Evolutionary conservation across 2,797 vertebrate species (phyloP).

Genomic region (Harpagifer antarcticus): DNA sequence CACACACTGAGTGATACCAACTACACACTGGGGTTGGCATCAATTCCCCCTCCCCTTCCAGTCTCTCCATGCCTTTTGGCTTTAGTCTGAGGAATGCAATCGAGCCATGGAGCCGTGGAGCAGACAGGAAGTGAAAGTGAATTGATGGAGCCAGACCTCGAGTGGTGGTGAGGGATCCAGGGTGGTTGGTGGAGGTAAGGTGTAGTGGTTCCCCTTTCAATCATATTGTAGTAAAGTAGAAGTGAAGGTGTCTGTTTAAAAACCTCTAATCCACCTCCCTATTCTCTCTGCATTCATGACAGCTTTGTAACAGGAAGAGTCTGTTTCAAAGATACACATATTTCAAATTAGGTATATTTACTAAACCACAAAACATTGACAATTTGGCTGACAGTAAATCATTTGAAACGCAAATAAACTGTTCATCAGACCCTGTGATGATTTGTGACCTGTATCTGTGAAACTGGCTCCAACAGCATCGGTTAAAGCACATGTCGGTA

Average conservation of each 20-base stretch:
- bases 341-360: background rate
- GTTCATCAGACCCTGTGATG: background rate
- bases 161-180: slow-evolving; percentile 43
- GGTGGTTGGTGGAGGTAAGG: slow-evolving; percentile 47
- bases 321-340: slow-evolving; percentile 30
- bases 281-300: background rate
- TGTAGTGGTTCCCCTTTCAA: slow-evolving; percentile 57
- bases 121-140: slow-evolving; percentile 42
- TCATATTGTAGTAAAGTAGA: slow-evolving; percentile 28
- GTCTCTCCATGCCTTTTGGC: slow-evolving; percentile 32
- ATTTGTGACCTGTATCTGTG: background rate
- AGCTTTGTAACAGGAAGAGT: slow-evolving; percentile 25
- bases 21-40: slow-evolving; percentile 61
- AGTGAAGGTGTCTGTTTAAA: background rate
- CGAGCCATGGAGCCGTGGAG: slow-evolving; percentile 36
- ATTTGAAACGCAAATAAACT: background rate
- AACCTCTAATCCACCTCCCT: background rate
- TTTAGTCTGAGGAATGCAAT: slow-evolving; percentile 46
- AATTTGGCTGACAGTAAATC: background rate
- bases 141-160: slow-evolving; percentile 54
- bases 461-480: background rate
- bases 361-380: background rate
- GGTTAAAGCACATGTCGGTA: background rate
- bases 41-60: slow-evolving; percentile 56
- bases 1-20: slow-evolving; percentile 54